Evolutionary conservation across 1,140 invertebrate species (phyloP).

Genomic region (Leptoteleia sp.): DNA sequence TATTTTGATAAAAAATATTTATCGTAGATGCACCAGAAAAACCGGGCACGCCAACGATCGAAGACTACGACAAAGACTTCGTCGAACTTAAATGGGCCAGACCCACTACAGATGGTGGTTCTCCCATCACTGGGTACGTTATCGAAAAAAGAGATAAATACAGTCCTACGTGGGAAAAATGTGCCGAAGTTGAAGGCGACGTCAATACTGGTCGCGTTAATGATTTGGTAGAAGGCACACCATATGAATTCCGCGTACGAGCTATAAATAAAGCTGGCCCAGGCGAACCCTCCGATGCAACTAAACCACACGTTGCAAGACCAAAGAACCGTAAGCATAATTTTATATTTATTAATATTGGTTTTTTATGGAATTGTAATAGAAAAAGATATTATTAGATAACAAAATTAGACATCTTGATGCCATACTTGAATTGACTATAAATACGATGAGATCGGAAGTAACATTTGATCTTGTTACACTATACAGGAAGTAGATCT

Average conservation of each 20-base stretch:
- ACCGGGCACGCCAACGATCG: constrained; percentile 93
- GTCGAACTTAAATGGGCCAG: constrained; percentile 97
- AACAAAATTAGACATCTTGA: too few species aligned
- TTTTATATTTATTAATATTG: neutral
- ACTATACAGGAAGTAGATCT: too few species aligned
- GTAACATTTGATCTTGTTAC: too few species aligned
- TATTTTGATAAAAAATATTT: constrained; percentile 1
- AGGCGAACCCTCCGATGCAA: constrained; percentile 94
- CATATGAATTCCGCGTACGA: constrained; percentile 95
- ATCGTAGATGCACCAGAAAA: constrained; percentile 87
- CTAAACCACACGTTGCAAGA: constrained; percentile 92
- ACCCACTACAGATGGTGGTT: constrained; percentile 92
- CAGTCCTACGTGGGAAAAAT: constrained; percentile 92
- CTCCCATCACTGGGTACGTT: constrained; percentile 94
- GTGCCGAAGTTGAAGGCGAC: constrained; percentile 91
- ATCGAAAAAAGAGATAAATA: constrained; percentile 98
- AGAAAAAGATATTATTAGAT: too few species aligned
- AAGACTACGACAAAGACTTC: constrained; percentile 95
- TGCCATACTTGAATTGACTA: too few species aligned
- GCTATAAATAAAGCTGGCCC: constrained; percentile 97
- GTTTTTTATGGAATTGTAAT: too few species aligned
- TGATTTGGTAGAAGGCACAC: constrained; percentile 94
- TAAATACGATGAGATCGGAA: too few species aligned
- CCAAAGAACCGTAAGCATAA: constrained; percentile 89
- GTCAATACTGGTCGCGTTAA: constrained; percentile 91